Base-by-base conservation (phyloP, 92 coral and sea anemone species). In the Umimayanthus kanabou region DNA sequence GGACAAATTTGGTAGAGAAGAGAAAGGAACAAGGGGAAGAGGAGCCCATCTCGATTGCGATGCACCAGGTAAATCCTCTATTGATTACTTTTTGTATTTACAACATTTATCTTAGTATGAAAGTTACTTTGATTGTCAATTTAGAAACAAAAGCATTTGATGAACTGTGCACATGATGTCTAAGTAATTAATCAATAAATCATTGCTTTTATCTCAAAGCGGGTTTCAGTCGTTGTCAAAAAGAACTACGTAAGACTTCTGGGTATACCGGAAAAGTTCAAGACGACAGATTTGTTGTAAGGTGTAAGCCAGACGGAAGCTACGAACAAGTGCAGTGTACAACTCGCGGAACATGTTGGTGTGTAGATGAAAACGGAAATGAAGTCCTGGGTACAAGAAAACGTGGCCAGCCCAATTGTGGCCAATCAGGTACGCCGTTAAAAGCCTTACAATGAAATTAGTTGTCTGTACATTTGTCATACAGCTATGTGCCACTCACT, bases 321-420 rank as follows among this genome's bases (percentile, higher is more conserved):
- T 97, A 95, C 76, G 91, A 95, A 69, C 89, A 69, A 53, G 94
- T 91, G 50, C 99, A 97, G 91, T 97, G 99, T 76, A 39, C 87
- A 15, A 37, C 8, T 18, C 33, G 16, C 28, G 88, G 88, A 58
- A 85, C 79, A 76, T 96, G 99, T 74, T 96, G 99, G 99, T 96
- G 99, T 81, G 93, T 95, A 61, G 94, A 95, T 82, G 80, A 67
- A 33, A 91, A 93, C 80, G 99, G 99, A 30, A 91, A 88, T 45
- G 98, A 95, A 87, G 73, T 95, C 45, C 88, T 90, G 50, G 98
- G 99, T 23, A 91, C 99, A 16, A 90, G 95, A 73, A 93, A 77
- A 64, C 65, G 66, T 10, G 98, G 98, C 25, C 87, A 76, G 29
- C 95, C 95, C 57, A 82, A 79, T 0, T 94, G 98, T 75, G 85